Percentiles rank a stretch among this genome's conserved stretches.
Conservation (phyloP, 53 echinoderm and acorn worm genomes). For the Holothuria scabra region DNA sequence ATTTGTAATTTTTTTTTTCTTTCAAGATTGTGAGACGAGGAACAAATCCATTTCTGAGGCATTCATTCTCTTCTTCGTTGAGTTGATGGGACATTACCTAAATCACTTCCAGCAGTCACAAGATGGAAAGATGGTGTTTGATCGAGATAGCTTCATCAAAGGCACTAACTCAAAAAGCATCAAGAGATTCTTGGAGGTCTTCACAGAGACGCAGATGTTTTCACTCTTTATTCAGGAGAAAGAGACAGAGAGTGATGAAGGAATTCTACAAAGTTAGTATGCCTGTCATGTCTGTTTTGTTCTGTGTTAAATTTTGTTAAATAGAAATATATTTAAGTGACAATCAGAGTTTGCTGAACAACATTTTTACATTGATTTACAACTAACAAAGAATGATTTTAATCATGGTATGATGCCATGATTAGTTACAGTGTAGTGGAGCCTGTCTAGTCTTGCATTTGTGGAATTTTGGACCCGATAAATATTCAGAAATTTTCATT, state of each 20-base stretch:
- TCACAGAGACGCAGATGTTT: constrained; percentile 99
- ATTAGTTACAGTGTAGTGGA: too few relatives aligned
- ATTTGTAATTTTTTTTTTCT: too few relatives aligned
- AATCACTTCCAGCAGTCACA: constrained; percentile 76
- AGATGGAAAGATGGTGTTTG: constrained; percentile 81
- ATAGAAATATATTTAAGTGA: too few relatives aligned
- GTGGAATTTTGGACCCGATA: too few relatives aligned
- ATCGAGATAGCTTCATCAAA: constrained; percentile 83
- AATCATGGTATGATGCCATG: too few relatives aligned
- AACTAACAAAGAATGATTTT: too few relatives aligned
- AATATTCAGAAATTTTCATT: too few relatives aligned
- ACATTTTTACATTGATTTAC: too few relatives aligned
- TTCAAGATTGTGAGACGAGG: constrained; percentile 75
- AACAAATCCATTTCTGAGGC: constrained; percentile 86
- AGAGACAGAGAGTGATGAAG: constrained; percentile 78
- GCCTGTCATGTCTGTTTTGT: too few relatives aligned
- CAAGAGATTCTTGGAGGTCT: constrained; percentile 87
- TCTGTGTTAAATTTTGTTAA: too few relatives aligned
- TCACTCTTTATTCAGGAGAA: constrained; percentile 98
- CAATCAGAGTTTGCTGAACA: too few relatives aligned
- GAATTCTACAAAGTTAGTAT: constrained; percentile 82
- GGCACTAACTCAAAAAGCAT: constrained; percentile 77
- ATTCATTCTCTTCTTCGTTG: constrained; percentile 94
- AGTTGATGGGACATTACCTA: constrained; percentile 89
- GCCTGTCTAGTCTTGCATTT: too few relatives aligned